Percentiles rank a stretch among this genome's conserved stretches.
Evolutionary conservation across 2,113 vertebrate species (phyloP).

Genomic region (Tringa solitaria): DNA sequence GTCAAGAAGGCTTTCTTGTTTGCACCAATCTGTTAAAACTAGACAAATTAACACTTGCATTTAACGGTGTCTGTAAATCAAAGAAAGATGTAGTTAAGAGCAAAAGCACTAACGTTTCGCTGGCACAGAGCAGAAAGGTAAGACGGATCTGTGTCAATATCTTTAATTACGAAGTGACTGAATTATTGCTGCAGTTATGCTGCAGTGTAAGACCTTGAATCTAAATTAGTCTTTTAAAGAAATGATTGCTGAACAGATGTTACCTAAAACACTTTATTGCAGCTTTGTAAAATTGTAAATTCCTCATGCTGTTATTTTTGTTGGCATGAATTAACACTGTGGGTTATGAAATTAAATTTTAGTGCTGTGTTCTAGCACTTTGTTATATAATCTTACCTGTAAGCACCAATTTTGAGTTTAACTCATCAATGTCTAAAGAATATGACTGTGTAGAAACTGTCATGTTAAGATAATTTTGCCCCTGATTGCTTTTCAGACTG

Average conservation of each 20-base stretch:
- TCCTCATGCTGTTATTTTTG: conserved; percentile 76
- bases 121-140: conserved; percentile 31
- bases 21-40: conserved; percentile 27
- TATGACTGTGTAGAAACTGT: conserved; percentile 47
- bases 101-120: conserved; percentile 18
- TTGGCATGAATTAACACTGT: conserved; percentile 72
- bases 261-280: conserved; percentile 69
- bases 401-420: conserved; percentile 63
- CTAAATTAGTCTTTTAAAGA: conserved; percentile 72
- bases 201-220: conserved; percentile 66
- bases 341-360: conserved; percentile 72
- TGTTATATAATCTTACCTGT: conserved; percentile 73
- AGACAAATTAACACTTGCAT: conserved; percentile 19
- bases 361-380: conserved; percentile 69
- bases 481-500: conserved; percentile 33
- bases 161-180: conserved; percentile 75
- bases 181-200: conserved; percentile 70
- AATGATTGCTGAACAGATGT: conserved; percentile 76
- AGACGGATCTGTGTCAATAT: conserved; percentile 60
- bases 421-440: conserved; percentile 71
- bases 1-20: conserved; percentile 5
- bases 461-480: conserved; percentile 55
- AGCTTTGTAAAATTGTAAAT: conserved; percentile 72
- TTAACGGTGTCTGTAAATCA: conserved; percentile 51
- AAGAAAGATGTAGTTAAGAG: conserved; percentile 45